Evolutionary conservation across 2,797 vertebrate genomes (phyloP).

Genomic region (Crossoptilon crossoptilon): DNA sequence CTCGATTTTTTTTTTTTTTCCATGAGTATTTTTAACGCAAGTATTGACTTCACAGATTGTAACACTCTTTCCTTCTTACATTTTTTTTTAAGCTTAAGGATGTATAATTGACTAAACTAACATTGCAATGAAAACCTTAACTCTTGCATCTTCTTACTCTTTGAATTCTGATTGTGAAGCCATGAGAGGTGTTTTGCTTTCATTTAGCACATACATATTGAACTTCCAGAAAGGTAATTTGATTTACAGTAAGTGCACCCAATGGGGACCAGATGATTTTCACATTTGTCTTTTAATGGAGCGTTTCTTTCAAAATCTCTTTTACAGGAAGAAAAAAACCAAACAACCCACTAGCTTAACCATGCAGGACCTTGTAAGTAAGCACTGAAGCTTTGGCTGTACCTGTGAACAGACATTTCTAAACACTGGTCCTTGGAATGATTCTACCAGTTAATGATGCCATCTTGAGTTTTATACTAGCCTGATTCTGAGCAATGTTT

Average conservation of each 20-base stretch:
- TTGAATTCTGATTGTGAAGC: background rate
- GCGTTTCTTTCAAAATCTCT: slow-evolving; percentile 33
- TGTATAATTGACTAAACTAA: slow-evolving; percentile 1
- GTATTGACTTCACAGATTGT: slow-evolving; percentile 25
- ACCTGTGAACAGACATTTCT: background rate
- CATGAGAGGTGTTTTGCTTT: background rate
- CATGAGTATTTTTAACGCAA: slow-evolving; percentile 38
- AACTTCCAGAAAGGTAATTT: slow-evolving; percentile 15
- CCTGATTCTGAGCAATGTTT: slow-evolving; percentile 4
- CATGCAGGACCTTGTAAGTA: background rate
- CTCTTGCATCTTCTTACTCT: background rate
- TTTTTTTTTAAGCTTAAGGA: background rate
- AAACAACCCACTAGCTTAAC: background rate
- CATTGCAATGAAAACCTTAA: background rate
- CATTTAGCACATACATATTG: background rate
- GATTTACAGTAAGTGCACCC: background rate
- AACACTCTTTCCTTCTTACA: background rate
- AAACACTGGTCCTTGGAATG: background rate
- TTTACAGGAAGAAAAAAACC: background rate
- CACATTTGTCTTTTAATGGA: background rate
- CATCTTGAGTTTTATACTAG: background rate
- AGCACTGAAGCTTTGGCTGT: background rate
- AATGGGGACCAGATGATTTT: background rate
- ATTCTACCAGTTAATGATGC: background rate
- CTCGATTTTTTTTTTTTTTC: background rate